Conservation (phyloP, 2,113 vertebrate genomes). For the Atractosteus spatula region DNA sequence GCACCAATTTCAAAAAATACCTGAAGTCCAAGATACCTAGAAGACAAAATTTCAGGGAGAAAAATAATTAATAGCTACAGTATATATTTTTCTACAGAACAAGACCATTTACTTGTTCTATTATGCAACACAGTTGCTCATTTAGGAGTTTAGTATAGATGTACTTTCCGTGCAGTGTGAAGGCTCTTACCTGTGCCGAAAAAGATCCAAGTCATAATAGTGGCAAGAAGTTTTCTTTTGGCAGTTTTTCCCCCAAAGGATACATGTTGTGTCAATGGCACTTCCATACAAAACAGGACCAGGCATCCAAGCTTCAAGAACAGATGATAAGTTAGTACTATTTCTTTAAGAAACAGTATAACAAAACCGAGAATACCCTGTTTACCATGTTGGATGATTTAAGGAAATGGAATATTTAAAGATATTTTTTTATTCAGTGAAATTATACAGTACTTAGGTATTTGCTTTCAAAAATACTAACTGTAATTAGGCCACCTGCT, state of each 20-base stretch:
- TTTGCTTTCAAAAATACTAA: too few species aligned
- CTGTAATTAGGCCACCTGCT: too few species aligned
- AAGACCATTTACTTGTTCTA: not conserved
- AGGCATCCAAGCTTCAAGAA: constrained; percentile 82
- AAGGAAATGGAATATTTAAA: too few species aligned
- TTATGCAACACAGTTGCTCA: not conserved
- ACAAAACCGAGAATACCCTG: too few species aligned
- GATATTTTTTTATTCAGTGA: too few species aligned
- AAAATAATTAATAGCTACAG: accelerated
- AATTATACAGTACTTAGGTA: too few species aligned
- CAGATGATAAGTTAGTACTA: not conserved
- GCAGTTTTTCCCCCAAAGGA: constrained; percentile 78
- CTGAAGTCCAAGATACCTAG: constrained; percentile 76
- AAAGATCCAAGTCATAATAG: constrained; percentile 79
- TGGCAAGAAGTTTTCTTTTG: constrained; percentile 69
- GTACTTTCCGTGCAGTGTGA: too few species aligned
- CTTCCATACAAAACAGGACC: constrained; percentile 83
- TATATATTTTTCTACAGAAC: accelerated
- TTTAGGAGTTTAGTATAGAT: not conserved
- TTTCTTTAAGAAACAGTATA: too few species aligned
- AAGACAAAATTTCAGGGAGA: not conserved
- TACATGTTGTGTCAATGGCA: constrained; percentile 82
- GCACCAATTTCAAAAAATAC: constrained; percentile 64
- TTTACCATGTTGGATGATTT: too few species aligned
- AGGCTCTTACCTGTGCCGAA: constrained; percentile 73